phyloP scores from a whole-genome alignment of 2,113 vertebrate genomes.

The Forbesichthys agassizii region DNA sequence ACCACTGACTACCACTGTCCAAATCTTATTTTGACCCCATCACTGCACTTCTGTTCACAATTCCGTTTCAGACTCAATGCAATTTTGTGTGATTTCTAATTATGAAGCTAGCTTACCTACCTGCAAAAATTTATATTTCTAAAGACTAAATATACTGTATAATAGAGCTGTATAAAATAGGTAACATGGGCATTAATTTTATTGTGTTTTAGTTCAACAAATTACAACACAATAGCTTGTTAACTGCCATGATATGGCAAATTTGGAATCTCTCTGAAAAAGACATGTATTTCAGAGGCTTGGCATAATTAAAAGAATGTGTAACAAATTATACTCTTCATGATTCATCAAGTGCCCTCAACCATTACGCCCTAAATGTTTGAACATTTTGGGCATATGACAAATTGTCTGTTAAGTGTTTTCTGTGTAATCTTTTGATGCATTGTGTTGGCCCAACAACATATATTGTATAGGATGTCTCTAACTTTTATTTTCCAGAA shows the following conservation, averaged over 20 bases:
- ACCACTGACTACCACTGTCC: constrained; percentile 4
- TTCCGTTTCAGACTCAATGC: neutral
- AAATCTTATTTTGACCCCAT: constrained; percentile 16
- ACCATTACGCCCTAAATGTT: too few relatives aligned
- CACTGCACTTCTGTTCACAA: constrained; percentile 1
- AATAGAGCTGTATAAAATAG: neutral
- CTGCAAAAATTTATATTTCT: neutral
- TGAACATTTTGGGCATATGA: too few relatives aligned
- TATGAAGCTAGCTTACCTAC: too few relatives aligned
- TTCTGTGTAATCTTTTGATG: neutral
- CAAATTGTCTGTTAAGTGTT: too few relatives aligned
- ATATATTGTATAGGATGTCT: constrained; percentile 23
- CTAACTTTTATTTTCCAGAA: constrained; percentile 51
- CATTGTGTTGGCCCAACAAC: constrained; percentile 15
- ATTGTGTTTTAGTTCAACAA: neutral
- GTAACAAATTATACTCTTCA: neutral
- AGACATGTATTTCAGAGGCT: constrained; percentile 8
- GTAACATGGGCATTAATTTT: neutral
- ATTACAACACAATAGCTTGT: constrained; percentile 8
- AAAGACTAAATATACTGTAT: neutral
- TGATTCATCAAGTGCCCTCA: neutral
- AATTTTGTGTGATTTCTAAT: neutral
- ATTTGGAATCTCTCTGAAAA: neutral
- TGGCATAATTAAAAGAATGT: constrained; percentile 14
- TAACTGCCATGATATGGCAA: neutral